These are phyloP conservation scores for Leuciscus idus DNA, from an alignment of 2,113 vertebrate genomes.

Conservation along the genomic window DNA sequence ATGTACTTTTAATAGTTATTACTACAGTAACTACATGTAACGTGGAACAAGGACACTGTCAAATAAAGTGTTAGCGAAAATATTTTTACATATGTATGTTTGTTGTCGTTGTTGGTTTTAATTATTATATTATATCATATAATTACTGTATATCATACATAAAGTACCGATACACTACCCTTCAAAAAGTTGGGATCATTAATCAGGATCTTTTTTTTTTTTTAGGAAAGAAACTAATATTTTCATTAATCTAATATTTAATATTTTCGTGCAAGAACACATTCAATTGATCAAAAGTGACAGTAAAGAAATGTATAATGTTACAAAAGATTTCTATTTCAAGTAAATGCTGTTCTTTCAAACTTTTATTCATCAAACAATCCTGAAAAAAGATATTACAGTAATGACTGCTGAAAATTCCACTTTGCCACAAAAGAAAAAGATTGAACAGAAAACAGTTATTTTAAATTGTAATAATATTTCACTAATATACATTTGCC, in stretches of 20 bases:
- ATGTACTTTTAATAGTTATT: too few relatives aligned
- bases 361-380: neutral
- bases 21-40: too few relatives aligned
- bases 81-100: neutral
- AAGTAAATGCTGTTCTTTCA: neutral
- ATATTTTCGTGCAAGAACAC: neutral
- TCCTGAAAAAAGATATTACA: neutral
- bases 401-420: neutral
- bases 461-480: neutral
- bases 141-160: neutral
- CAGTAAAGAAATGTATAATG: neutral
- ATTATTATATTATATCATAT: neutral
- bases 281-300: neutral
- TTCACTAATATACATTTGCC: neutral
- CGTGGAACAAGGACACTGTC: too few relatives aligned
- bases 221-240: neutral
- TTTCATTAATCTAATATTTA: neutral
- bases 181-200: neutral
- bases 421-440: neutral
- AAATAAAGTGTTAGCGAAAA: too few relatives aligned
- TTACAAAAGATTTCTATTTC: neutral
- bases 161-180: neutral
- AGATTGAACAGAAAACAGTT: neutral
- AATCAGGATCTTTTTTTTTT: neutral
- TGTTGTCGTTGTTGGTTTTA: neutral